Percentiles rank a stretch among this genome's conserved stretches.
phyloP scores from a whole-genome alignment of 2,113 vertebrate genomes.

The Brachyistius frenatus region DNA sequence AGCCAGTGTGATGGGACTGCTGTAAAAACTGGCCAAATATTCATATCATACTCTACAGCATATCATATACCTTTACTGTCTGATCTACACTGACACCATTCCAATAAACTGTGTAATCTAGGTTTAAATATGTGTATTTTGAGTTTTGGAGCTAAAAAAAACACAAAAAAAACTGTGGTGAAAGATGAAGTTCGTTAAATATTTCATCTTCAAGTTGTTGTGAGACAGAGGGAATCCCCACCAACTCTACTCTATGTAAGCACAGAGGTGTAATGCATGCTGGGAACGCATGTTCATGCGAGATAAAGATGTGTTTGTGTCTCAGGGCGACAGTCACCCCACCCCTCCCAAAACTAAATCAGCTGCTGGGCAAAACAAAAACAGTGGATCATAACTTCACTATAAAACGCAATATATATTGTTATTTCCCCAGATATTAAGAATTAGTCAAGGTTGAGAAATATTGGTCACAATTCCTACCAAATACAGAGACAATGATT shows the following conservation, averaged over 20 bases:
- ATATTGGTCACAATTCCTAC: not conserved
- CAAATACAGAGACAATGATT: not conserved
- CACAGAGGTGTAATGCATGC: slow-evolving; percentile 12
- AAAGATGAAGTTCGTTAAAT: not conserved
- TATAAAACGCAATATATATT: not conserved
- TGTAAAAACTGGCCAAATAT: not conserved
- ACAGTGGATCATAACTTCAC: not conserved
- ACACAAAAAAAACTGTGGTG: not conserved
- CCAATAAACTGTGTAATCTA: not conserved
- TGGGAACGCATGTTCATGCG: slow-evolving; percentile 65
- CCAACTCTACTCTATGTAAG: slow-evolving; percentile 14
- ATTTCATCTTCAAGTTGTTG: not conserved
- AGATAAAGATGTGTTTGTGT: slow-evolving; percentile 75
- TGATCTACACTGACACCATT: not conserved
- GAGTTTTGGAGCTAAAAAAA: not conserved
- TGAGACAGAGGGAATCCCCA: slow-evolving; percentile 42
- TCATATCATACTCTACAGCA: not conserved
- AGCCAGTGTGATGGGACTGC: not conserved
- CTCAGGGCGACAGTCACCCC: not conserved
- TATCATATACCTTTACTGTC: not conserved
- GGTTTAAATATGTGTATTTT: not conserved
- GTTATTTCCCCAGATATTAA: not conserved
- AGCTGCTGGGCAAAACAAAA: not conserved
- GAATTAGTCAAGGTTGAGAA: not conserved
- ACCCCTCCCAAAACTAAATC: slow-evolving; percentile 62